phyloP scores from a whole-genome alignment of 30 jellyfish, hydroid and myxozoan species.

The Catostylus mosaicus region DNA sequence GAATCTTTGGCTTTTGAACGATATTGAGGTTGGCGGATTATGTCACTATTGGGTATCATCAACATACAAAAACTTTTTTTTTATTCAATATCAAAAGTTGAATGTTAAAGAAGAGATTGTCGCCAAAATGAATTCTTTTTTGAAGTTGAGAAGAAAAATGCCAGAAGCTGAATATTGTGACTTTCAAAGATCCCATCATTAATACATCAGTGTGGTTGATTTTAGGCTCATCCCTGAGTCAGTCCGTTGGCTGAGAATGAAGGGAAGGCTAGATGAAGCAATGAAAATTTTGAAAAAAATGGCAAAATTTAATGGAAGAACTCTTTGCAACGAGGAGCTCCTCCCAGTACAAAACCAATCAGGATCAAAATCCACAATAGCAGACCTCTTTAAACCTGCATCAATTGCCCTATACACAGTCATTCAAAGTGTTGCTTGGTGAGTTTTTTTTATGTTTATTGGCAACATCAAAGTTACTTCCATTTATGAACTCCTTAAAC shows the following conservation, averaged over 20 bases:
- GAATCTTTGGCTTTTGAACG: no score
- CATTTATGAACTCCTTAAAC: no score
- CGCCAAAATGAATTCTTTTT: no score
- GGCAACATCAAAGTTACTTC: no score
- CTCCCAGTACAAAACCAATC: slow-evolving; percentile 1
- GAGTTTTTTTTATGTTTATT: not conserved
- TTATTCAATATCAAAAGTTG: no score
- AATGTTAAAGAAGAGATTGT: no score
- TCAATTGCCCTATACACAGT: slow-evolving; percentile 43
- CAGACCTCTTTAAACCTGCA: slow-evolving; percentile 43
- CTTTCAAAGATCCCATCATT: no score
- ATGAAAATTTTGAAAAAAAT: slow-evolving; percentile 48
- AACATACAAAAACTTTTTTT: no score
- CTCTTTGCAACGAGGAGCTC: slow-evolving; percentile 30
- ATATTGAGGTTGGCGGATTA: no score
- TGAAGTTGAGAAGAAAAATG: no score
- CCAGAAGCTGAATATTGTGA: no score
- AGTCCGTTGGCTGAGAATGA: slow-evolving; percentile 81
- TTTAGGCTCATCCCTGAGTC: slow-evolving; percentile 81
- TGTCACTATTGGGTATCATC: no score
- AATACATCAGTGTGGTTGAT: not conserved
- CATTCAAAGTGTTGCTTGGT: slow-evolving; percentile 75
- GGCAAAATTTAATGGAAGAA: slow-evolving; percentile 66
- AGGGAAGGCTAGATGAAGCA: slow-evolving; percentile 72
- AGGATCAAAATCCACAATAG: slow-evolving; percentile 21